phyloP scores from a whole-genome alignment of 2,113 vertebrate species.

The Aegotheles bennettii region DNA sequence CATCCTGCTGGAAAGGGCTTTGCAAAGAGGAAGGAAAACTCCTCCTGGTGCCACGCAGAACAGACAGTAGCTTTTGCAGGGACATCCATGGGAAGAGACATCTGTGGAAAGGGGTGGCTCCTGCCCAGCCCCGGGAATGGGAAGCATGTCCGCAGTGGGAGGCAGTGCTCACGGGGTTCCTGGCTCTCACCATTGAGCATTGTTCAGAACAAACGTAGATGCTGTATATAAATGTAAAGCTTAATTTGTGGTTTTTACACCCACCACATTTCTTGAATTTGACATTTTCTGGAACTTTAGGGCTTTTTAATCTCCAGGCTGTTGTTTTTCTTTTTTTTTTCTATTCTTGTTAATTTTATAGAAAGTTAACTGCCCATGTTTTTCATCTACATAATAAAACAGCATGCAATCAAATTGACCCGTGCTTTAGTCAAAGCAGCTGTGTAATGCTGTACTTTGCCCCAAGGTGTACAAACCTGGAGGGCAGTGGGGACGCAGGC shows the following conservation, averaged over 20 bases:
- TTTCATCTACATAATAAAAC: neutral
- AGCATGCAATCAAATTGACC: neutral
- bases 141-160: constrained; percentile 59
- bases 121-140: constrained; percentile 37
- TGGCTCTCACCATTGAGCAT: neutral
- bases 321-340: neutral
- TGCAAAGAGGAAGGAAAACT: constrained; percentile 12
- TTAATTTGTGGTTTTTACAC: constrained; percentile 35
- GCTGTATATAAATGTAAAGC: neutral
- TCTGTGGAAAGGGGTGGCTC: neutral
- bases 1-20: neutral
- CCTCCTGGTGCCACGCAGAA: neutral
- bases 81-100: constrained; percentile 38
- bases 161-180: neutral
- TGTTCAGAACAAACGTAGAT: neutral
- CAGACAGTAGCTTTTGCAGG: neutral
- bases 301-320: neutral
- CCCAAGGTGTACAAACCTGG: neutral
- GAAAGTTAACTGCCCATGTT: neutral
- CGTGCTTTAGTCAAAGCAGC: neutral
- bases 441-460: neutral
- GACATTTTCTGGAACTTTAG: constrained; percentile 10
- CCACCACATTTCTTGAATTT: constrained; percentile 39
- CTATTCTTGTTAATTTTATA: neutral
- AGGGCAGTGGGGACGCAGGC: neutral